A percentile compares a stretch with the other conserved stretches of the same genome.
Conservation (phyloP, 1,140 invertebrate genomes). For the Cherax destructor region DNA sequence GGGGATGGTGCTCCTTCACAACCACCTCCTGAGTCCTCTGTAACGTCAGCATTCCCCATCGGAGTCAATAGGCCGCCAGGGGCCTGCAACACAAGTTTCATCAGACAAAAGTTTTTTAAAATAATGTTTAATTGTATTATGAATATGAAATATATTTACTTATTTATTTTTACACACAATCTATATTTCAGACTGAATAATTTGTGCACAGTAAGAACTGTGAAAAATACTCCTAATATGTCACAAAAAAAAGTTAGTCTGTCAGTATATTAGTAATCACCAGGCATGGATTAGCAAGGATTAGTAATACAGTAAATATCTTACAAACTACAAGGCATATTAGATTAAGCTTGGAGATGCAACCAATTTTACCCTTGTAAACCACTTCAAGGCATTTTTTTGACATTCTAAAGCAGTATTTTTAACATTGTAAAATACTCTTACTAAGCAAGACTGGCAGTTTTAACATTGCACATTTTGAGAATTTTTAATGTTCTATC, state of each 20-base stretch:
- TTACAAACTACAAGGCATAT: slow-evolving; percentile 20
- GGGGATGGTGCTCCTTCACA: slow-evolving; percentile 45
- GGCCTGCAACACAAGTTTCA: slow-evolving; percentile 33
- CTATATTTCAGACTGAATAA: background rate
- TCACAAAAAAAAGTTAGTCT: background rate
- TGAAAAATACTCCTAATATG: background rate
- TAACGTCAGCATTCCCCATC: slow-evolving; percentile 64
- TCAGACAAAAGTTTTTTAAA: background rate
- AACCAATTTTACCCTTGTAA: slow-evolving; percentile 8
- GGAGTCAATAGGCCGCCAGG: slow-evolving; percentile 65
- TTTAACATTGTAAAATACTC: too few relatives aligned
- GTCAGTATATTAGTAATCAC: slow-evolving; percentile 57
- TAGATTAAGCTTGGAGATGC: background rate
- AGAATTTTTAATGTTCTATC: too few relatives aligned
- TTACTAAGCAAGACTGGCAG: too few relatives aligned
- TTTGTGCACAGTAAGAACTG: background rate
- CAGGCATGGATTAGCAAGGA: slow-evolving; percentile 23
- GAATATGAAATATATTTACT: background rate
- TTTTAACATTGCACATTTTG: too few relatives aligned
- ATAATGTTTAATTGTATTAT: background rate
- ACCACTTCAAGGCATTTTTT: background rate
- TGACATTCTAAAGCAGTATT: too few relatives aligned
- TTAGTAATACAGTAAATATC: slow-evolving; percentile 6
- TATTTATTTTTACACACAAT: background rate
- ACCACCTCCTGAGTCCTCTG: slow-evolving; percentile 35